A percentile compares a stretch with the other conserved stretches of the same genome.
Evolutionary conservation across 2,113 vertebrate genomes (phyloP).

Genomic region (Alethe diademata): DNA sequence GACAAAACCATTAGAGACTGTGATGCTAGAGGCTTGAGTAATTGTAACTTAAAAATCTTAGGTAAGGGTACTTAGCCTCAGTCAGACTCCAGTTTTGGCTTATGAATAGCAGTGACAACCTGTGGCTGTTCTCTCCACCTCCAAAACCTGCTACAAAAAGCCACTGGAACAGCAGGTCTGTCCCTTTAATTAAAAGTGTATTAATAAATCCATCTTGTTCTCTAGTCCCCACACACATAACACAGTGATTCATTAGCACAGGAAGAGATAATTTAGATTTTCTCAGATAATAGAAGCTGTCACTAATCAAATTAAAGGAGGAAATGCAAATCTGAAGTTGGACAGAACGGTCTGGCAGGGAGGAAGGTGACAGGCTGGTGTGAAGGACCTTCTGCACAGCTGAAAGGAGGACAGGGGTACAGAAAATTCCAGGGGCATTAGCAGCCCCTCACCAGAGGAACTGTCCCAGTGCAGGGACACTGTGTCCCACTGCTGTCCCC

Average conservation of each 20-base stretch:
- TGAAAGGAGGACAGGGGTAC: background rate
- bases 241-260: slow-evolving; percentile 76
- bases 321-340: slow-evolving; percentile 45
- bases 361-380: background rate
- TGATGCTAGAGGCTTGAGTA: background rate
- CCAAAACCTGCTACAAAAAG: background rate
- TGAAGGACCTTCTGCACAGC: background rate
- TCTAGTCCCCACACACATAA: slow-evolving; percentile 60
- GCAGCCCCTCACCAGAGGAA: background rate
- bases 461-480: background rate
- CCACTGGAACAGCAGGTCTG: slow-evolving; percentile 16
- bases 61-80: background rate
- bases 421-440: background rate
- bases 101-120: background rate
- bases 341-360: background rate
- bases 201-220: slow-evolving; percentile 76
- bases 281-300: slow-evolving; percentile 76
- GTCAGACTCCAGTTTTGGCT: background rate
- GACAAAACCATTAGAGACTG: background rate
- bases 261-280: slow-evolving; percentile 78
- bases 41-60: background rate
- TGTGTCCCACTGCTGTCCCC: background rate
- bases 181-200: slow-evolving; percentile 73
- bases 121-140: background rate
- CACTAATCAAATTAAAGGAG: slow-evolving; percentile 72